These are phyloP conservation scores for Psettodes erumei DNA, from an alignment of 2,113 vertebrate species.

Conservation along the genomic window DNA sequence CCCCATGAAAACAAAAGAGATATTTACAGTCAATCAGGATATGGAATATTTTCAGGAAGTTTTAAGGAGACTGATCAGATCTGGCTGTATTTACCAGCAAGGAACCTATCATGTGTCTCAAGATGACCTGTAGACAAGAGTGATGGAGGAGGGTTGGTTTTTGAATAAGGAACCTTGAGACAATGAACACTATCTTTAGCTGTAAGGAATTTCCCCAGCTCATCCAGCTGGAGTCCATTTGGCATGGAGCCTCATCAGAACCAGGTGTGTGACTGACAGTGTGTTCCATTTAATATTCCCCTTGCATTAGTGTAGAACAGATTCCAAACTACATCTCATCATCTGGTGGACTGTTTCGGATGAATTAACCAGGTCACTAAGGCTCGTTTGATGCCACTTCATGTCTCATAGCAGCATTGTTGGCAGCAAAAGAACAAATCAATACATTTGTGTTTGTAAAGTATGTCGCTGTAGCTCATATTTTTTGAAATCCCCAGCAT, in stretches of 20 bases:
- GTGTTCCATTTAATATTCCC: constrained; percentile 60
- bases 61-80: constrained; percentile 42
- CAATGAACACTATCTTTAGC: constrained; percentile 74
- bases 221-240: constrained; percentile 78
- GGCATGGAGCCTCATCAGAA: constrained; percentile 73
- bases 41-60: constrained; percentile 16
- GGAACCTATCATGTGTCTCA: constrained; percentile 37
- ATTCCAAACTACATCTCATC: constrained; percentile 34
- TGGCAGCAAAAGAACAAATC: neutral
- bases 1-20: constrained; percentile 31
- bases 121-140: constrained; percentile 27
- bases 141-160: constrained; percentile 66
- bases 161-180: constrained; percentile 69
- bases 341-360: constrained; percentile 2
- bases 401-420: neutral
- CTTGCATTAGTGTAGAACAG: constrained; percentile 21
- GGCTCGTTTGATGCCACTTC: constrained; percentile 27
- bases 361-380: constrained; percentile 4
- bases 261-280: constrained; percentile 69
- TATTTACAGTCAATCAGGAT: constrained; percentile 36
- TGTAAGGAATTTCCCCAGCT: constrained; percentile 80
- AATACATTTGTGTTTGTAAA: constrained; percentile 7
- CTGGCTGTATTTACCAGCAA: constrained; percentile 42
- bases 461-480: neutral
- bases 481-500: constrained; percentile 1